Conservation (phyloP, 2,113 vertebrate genomes). For the Coptodon rendalli region DNA sequence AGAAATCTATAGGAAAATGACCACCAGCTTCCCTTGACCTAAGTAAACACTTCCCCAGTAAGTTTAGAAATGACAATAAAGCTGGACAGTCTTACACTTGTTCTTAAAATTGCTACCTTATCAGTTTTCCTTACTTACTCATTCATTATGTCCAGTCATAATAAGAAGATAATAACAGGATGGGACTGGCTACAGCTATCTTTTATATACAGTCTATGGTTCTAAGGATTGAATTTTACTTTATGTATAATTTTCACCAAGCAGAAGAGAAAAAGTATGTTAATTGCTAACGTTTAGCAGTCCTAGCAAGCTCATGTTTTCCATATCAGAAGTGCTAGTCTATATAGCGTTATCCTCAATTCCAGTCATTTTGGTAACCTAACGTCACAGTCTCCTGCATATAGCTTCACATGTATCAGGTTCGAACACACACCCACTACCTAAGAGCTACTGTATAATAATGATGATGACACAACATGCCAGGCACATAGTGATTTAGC, state of each 20-base stretch:
- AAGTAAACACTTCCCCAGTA: neutral
- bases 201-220: accelerated
- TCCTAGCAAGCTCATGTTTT: neutral
- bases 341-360: accelerated
- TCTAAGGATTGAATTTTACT: neutral
- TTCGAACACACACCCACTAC: neutral
- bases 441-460: neutral
- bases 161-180: neutral
- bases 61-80: neutral
- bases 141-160: neutral
- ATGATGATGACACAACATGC: slow-evolving; percentile 47
- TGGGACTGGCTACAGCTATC: neutral
- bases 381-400: neutral
- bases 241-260: neutral
- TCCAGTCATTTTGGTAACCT: neutral
- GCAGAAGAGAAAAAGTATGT: neutral
- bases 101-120: neutral
- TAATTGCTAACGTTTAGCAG: neutral
- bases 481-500: slow-evolving; percentile 46
- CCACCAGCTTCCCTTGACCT: accelerated
- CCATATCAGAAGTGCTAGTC: accelerated
- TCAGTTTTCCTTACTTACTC: neutral
- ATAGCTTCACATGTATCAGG: neutral
- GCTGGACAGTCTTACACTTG: neutral
- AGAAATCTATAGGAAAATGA: neutral